Percentiles rank a stretch among this genome's conserved stretches.
Evolutionary conservation across 2,888 invertebrate genomes (phyloP).

Genomic region (Bugulina stolonifera): DNA sequence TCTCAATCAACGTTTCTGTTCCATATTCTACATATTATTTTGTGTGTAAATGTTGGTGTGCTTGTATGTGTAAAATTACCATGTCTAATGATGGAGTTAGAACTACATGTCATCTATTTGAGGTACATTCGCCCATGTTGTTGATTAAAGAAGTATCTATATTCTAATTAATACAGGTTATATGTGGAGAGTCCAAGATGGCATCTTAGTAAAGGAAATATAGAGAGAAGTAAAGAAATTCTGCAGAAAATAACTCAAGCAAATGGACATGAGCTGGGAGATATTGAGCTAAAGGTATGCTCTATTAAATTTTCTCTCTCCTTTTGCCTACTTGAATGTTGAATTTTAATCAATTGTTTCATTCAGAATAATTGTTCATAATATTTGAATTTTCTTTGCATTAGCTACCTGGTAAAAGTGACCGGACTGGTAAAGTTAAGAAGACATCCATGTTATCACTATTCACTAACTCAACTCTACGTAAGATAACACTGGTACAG

Average conservation of each 20-base stretch:
- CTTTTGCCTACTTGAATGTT: background rate
- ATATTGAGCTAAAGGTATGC: constrained; percentile 21
- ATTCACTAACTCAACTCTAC: background rate
- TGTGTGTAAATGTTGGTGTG: too few relatives aligned
- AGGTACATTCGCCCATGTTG: too few relatives aligned
- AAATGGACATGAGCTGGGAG: constrained; percentile 19
- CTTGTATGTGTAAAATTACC: background rate
- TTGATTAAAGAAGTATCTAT: too few relatives aligned
- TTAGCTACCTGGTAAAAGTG: background rate
- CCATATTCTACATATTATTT: too few relatives aligned
- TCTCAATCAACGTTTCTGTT: too few relatives aligned
- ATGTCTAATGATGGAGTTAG: background rate
- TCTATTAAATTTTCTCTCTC: background rate
- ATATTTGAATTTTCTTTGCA: too few relatives aligned
- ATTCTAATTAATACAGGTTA: background rate
- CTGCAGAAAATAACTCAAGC: constrained; percentile 8
- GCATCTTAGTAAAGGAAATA: constrained; percentile 6
- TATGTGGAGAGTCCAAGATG: constrained; percentile 24
- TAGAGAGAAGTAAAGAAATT: background rate
- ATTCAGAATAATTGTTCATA: background rate
- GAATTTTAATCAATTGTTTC: background rate
- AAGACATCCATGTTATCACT: constrained; percentile 9
- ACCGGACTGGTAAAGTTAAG: background rate
- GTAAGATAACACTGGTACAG: constrained; percentile 1
- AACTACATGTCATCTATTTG: background rate